These are phyloP conservation scores for Diloba caeruleocephala DNA, from an alignment of 2,888 invertebrate genomes.

Conservation along the genomic window DNA sequence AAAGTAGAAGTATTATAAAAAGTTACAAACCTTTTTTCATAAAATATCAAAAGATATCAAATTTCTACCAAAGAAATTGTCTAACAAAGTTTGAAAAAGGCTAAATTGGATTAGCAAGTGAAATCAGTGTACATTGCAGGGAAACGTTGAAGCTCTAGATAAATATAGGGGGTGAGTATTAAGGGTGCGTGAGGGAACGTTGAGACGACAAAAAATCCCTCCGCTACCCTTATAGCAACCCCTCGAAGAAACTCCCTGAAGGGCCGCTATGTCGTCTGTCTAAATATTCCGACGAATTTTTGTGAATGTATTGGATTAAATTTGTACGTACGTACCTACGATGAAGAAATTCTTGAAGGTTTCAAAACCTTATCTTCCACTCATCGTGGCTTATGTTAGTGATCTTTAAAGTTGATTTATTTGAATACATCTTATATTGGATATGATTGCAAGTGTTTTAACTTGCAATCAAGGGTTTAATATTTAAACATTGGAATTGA, in stretches of 20 bases:
- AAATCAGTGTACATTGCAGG: conserved; percentile 52
- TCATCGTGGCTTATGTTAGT: too few species aligned
- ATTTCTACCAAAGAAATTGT: conserved; percentile 36
- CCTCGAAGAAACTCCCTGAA: conserved; percentile 31
- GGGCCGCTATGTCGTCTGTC: conserved; percentile 45
- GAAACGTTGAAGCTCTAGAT: conserved; percentile 40
- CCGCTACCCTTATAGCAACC: conserved; percentile 45
- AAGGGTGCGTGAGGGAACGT: conserved; percentile 50
- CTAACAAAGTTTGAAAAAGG: conserved; percentile 51
- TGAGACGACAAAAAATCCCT: conserved; percentile 56
- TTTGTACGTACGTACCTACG: conserved; percentile 17
- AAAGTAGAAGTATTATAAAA: too few species aligned
- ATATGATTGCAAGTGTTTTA: too few species aligned
- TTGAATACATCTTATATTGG: too few species aligned
- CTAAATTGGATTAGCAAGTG: conserved; percentile 51
- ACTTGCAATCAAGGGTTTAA: too few species aligned
- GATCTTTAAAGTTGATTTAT: too few species aligned
- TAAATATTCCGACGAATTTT: conserved; percentile 51
- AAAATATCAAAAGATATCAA: too few species aligned
- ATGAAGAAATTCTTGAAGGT: not conserved
- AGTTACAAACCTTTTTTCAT: too few species aligned
- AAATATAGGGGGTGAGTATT: conserved; percentile 42
- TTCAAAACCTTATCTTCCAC: too few species aligned
- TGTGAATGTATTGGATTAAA: conserved; percentile 42
- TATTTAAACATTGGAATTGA: too few species aligned